A percentile compares a stretch with the other conserved stretches of the same genome.
Conservation (phyloP, 2,113 vertebrate genomes). For the Uria lomvia region DNA sequence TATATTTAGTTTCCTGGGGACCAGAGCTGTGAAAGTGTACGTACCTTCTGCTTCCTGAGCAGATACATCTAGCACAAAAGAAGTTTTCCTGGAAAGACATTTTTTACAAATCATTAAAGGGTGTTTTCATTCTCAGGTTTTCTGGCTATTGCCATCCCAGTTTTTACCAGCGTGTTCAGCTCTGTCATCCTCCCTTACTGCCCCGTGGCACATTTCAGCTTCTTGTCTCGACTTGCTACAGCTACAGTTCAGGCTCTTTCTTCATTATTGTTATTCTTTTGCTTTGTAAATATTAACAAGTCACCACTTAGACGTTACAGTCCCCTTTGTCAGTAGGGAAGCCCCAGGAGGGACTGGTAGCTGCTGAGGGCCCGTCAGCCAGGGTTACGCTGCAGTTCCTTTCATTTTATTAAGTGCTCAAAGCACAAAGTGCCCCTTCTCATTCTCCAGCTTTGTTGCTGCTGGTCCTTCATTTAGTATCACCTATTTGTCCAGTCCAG, state of each 20-base stretch:
- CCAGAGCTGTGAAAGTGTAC: background rate
- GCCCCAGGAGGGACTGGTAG: background rate
- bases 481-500: background rate
- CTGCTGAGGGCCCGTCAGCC: background rate
- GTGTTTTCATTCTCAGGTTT: background rate
- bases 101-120: background rate
- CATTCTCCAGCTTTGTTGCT: background rate
- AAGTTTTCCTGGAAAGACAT: background rate
- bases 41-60: background rate
- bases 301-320: background rate
- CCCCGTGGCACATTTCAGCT: background rate
- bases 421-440: background rate
- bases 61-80: background rate
- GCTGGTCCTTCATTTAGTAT: background rate
- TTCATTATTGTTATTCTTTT: background rate
- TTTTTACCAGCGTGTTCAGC: background rate
- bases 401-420: background rate
- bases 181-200: background rate
- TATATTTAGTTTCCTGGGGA: background rate
- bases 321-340: background rate
- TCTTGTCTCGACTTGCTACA: background rate
- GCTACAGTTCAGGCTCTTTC: background rate
- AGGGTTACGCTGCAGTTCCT: background rate
- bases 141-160: background rate
- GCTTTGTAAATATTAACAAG: slow-evolving; percentile 11